A percentile compares a stretch with the other conserved stretches of the same genome.
Conservation (phyloP, 2,797 vertebrate species). For the Falco berigora region DNA sequence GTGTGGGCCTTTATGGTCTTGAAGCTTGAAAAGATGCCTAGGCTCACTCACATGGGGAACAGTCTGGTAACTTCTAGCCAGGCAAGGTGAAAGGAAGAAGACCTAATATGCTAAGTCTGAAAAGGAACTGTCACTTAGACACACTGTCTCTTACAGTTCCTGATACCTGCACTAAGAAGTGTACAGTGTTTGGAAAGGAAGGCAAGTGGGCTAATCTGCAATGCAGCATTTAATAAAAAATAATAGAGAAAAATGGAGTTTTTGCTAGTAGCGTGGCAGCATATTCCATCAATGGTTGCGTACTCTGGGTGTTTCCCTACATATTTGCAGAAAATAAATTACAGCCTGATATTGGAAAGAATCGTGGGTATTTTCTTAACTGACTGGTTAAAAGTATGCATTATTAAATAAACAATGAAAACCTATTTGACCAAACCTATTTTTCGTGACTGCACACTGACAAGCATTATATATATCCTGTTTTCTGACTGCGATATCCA, state of each 20-base stretch:
- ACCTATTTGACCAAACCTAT: background rate
- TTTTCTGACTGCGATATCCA: background rate
- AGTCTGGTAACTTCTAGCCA: background rate
- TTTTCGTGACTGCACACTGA: background rate
- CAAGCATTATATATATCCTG: background rate
- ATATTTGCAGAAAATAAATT: background rate
- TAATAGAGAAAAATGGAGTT: background rate
- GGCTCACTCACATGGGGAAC: background rate
- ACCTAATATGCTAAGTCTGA: background rate
- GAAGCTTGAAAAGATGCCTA: background rate
- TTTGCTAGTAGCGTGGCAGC: background rate
- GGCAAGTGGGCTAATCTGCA: background rate
- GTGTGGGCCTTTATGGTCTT: background rate
- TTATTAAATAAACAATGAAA: background rate
- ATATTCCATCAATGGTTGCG: background rate
- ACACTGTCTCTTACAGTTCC: background rate
- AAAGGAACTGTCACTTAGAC: background rate
- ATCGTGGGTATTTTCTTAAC: background rate
- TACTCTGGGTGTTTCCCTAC: background rate
- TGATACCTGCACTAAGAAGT: background rate
- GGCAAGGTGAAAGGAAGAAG: background rate
- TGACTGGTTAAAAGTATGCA: background rate
- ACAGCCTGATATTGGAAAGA: background rate
- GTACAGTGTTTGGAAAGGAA: accelerated
- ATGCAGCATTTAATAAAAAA: background rate